Evolutionary conservation across 2,888 invertebrate species (phyloP), one percentile per base, ranked within the genome.

Genomic region (Sesamia inferens): DNA sequence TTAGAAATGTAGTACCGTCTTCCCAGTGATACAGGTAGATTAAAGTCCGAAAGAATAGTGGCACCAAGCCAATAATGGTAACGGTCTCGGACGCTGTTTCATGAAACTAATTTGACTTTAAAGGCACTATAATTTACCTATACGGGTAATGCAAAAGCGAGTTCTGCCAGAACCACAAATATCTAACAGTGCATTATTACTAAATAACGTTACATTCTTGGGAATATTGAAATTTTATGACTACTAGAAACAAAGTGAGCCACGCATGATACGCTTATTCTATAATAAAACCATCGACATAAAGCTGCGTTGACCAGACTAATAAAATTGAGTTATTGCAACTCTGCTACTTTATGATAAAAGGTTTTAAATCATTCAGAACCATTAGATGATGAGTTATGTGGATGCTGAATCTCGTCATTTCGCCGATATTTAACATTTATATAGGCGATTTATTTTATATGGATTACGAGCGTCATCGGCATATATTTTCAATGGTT

Each of bases 381-480:
- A 93, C 96, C 95, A 96, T 95, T 96, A 95, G 95, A 95, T 95
- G 95, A 94, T 95, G 95, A 96, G 94, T 96, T 95, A 95, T 94
- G 91, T 88, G 91, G 87, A 93, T 90, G 93, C 92, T 93, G 93
- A 94, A 91, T 94, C 93, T 94, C 95, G 94, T 95, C 95, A 96
- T 93, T 92, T 91, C 87, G 89, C 86, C 91, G 90, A 94, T 95
- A 95, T 95, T 95, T 94, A 94, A 94, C 93, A 93, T 94, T 95
- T 95, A 95, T 95, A 96, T 95, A 92, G 92, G 91, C 93, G 93
- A 92, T 93, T 95, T 94, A 90, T 89, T 94, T 92, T 93, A 91
- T 94, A 89, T 90, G 93, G 93, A 93, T 94, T 94, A 93, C 92
- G 87, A 89, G 89, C 90, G 91, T 93, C 92, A 92, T 92, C 90